Evolutionary conservation across 2,113 vertebrate genomes (phyloP).

Genomic region (Eulacestoma nigropectus): DNA sequence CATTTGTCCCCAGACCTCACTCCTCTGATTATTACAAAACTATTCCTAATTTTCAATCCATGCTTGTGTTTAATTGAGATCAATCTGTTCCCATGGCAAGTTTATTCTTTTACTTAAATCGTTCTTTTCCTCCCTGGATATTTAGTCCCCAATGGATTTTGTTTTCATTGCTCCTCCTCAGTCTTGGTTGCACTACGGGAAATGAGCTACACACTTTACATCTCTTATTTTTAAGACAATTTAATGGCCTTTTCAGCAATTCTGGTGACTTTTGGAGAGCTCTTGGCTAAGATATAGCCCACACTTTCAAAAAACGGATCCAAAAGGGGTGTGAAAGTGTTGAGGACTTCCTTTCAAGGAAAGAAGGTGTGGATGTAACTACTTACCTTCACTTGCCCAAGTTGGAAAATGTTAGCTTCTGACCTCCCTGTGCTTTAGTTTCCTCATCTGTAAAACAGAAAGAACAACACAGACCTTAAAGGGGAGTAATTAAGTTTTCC

Average conservation of each 20-base stretch:
- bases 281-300: neutral
- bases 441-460: neutral
- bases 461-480: neutral
- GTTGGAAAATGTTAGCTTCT: neutral
- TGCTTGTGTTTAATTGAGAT: neutral
- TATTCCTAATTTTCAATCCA: neutral
- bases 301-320: accelerated
- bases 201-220: neutral
- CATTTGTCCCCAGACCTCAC: neutral
- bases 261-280: neutral
- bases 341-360: neutral
- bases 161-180: neutral
- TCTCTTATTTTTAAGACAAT: neutral
- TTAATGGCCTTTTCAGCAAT: neutral
- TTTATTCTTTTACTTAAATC: neutral
- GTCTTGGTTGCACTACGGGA: neutral
- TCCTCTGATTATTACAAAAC: neutral
- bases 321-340: neutral
- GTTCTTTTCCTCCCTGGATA: neutral
- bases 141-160: neutral
- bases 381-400: neutral
- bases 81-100: neutral
- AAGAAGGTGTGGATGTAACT: neutral
- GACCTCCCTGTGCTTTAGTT: neutral
- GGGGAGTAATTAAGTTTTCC: neutral